These are phyloP conservation scores for Lamproptera curius DNA, from an alignment of 2,888 invertebrate species.

Conservation along the genomic window DNA sequence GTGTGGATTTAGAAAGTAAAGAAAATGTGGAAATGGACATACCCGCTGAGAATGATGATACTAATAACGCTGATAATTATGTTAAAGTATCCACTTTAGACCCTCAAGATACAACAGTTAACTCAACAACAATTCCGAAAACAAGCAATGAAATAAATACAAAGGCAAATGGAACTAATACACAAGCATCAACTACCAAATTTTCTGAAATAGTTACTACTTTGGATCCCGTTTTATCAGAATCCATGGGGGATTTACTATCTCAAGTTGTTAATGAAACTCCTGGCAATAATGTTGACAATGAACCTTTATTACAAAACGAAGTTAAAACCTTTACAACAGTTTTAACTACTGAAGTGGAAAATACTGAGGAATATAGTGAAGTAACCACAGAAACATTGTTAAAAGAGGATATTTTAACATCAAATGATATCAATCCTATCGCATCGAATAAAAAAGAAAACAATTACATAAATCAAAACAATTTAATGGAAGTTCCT, in stretches of 20 bases:
- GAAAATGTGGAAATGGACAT: constrained; percentile 64
- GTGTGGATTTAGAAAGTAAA: constrained; percentile 58
- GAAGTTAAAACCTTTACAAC: constrained; percentile 30
- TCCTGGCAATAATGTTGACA: constrained; percentile 16
- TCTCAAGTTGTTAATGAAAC: constrained; percentile 61
- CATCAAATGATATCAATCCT: neutral
- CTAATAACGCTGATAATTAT: constrained; percentile 44
- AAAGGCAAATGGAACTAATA: neutral
- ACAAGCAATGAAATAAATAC: neutral
- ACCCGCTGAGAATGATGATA: constrained; percentile 39
- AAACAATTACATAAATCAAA: too few species aligned
- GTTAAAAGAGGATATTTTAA: neutral
- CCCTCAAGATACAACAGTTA: constrained; percentile 38
- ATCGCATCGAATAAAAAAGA: too few species aligned
- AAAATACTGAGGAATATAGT: neutral
- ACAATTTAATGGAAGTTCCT: too few species aligned
- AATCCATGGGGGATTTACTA: constrained; percentile 69
- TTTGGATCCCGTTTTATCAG: constrained; percentile 61
- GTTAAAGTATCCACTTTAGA: constrained; percentile 63
- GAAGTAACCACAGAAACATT: constrained; percentile 32
- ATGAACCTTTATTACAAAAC: constrained; percentile 22
- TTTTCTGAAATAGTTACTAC: constrained; percentile 34
- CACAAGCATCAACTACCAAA: constrained; percentile 29
- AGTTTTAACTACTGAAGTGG: constrained; percentile 24
- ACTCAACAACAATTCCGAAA: constrained; percentile 21